Evolutionary conservation across 2,797 vertebrate genomes (phyloP).

Genomic region (Acrossocheilus wenchowensis): DNA sequence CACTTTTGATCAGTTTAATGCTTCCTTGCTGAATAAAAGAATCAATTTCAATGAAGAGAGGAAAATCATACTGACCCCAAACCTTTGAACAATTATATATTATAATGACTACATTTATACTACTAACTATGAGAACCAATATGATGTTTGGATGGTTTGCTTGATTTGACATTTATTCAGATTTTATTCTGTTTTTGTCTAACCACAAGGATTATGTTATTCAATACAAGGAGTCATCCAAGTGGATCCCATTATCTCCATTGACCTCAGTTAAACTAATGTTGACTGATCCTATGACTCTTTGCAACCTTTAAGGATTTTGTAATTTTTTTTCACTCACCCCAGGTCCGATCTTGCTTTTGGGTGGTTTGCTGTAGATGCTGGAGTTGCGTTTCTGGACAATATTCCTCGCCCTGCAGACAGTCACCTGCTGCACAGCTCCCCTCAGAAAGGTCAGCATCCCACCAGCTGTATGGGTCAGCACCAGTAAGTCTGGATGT

Average conservation of each 20-base stretch:
- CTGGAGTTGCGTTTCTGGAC: slow-evolving; percentile 61
- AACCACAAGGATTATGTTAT: not conserved
- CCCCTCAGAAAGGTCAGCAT: slow-evolving; percentile 63
- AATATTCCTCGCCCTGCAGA: slow-evolving; percentile 55
- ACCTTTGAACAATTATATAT: not conserved
- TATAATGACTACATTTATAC: not conserved
- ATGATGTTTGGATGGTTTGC: not conserved
- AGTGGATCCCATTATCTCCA: not conserved
- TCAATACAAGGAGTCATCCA: not conserved
- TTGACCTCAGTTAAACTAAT: not conserved
- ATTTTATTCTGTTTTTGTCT: not conserved
- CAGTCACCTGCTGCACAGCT: slow-evolving; percentile 36
- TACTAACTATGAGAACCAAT: not conserved
- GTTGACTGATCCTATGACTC: not conserved
- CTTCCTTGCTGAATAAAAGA: not conserved
- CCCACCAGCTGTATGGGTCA: slow-evolving; percentile 25
- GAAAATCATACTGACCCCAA: not conserved
- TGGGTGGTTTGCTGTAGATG: slow-evolving; percentile 79
- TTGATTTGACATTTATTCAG: not conserved
- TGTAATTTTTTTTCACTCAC: slow-evolving; percentile 72
- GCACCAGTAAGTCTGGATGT: slow-evolving; percentile 18
- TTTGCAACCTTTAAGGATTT: not conserved
- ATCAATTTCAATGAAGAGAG: not conserved
- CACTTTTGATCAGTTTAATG: not conserved
- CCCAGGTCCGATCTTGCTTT: slow-evolving; percentile 74